phyloP scores from a whole-genome alignment of 2,888 invertebrate species.

The Callosobruchus maculatus region DNA sequence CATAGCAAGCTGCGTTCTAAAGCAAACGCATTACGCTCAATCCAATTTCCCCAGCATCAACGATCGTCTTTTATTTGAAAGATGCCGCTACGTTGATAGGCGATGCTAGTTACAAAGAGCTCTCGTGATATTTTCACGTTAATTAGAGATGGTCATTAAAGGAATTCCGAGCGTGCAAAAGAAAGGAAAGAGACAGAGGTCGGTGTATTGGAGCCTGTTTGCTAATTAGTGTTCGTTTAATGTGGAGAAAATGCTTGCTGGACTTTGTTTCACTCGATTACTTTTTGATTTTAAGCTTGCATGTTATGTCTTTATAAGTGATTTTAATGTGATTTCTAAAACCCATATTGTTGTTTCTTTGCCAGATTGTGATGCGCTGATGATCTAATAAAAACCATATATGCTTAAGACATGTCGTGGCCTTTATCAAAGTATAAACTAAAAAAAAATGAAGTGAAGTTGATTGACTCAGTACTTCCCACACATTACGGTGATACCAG shows the following conservation, averaged over 20 bases:
- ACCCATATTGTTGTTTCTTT: too few species aligned
- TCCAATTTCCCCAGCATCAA: neutral
- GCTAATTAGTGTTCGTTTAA: neutral
- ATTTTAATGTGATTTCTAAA: too few species aligned
- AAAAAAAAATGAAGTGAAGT: too few species aligned
- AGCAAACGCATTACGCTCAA: neutral
- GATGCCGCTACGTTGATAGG: constrained; percentile 22
- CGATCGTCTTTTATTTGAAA: constrained; percentile 17
- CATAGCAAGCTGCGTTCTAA: neutral
- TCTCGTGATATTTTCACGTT: constrained; percentile 19
- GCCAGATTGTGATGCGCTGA: too few species aligned
- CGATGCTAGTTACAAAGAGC: constrained; percentile 19
- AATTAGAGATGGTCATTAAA: constrained; percentile 17
- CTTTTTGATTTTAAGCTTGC: too few species aligned
- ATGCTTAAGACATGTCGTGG: too few species aligned
- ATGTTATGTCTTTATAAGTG: too few species aligned
- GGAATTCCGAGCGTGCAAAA: neutral
- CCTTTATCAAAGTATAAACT: too few species aligned
- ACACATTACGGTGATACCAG: too few species aligned
- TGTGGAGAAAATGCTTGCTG: neutral
- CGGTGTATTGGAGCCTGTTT: neutral
- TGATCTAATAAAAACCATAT: too few species aligned
- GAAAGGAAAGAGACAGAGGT: neutral
- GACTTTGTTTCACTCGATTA: neutral
- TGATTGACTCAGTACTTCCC: too few species aligned